Evolutionary conservation across 2,797 vertebrate species (phyloP), one percentile per base, ranked within the genome.

Genomic region (Morelia viridis): DNA sequence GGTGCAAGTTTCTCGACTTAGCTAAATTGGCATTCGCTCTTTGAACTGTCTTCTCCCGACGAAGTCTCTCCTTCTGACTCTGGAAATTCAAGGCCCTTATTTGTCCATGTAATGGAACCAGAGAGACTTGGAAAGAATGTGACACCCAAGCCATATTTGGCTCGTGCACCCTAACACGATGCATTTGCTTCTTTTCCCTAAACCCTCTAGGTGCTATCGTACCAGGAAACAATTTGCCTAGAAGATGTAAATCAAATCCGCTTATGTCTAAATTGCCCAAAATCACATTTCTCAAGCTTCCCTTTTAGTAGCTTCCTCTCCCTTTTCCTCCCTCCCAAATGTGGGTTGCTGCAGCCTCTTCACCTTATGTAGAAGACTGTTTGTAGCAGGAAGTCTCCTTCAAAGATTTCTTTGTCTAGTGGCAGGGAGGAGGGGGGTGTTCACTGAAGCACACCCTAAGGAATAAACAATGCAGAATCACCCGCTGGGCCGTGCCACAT

Each of bases 311-410:
- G 2, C 56, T 35, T 31, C 22, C 0, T 4, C 28, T 91, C 5
- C 57, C 15, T 19, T 85, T 41, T 22, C 53, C 11, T 65, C 10
- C 22, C 3, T 61, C 19, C 10, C 26, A 60, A 19, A 28, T 19
- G 9, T 28, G n/a, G n/a, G 3, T 15, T 61, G 35, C 2, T 2
- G 24, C 58, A 26, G 13, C 35, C 26, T 1, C 15, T 85, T 85
- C 50, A 1, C 28, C 31, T n/a, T 86, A 26, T 60, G 46, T 24
- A 71, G 61, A 71, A 19, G n/a, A 28, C 4, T 60, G 24, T 85
- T 89, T 89, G 80, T 58, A 28, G 41, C 26, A 61, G 88, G 88
- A 92, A 89, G 28, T 31, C 26, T 71, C 19, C 60, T 56, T 92
- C 91, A 84, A 5, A 31, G 19, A 50, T 26, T 84, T 85, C 91